Base-by-base conservation (phyloP, 2,113 vertebrate genomes). In the Ceyx melanurus region DNA sequence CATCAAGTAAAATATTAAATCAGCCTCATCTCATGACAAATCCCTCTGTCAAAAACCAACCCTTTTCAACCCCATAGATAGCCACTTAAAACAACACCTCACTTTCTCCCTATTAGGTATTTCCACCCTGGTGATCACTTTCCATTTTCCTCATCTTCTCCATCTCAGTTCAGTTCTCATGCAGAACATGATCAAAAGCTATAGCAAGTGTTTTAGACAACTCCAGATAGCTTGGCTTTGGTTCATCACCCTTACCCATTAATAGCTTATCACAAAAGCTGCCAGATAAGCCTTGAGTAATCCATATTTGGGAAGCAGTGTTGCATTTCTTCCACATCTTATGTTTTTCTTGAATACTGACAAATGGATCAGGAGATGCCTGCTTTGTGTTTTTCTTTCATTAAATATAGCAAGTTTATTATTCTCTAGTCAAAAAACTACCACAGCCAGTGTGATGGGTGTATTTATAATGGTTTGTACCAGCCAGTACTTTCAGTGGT, bases 331-430 rank as follows among this genome's bases (percentile, higher is more conserved):
- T 85, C 71, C 75, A 82, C 33, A 46, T 88, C 25, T 92, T 18
- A 8, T 33, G 72, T 73, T 92, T 89, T 89, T 54, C 78, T 88
- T 88, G 5, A 91, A 85, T 46, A 54, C 50, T 85, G 91, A 82
- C 75, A 88, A 94, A 89, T 54, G 60, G 58, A 23, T 82, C 5
- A 0, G 45, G 14, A 58, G 75, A 89, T 82, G 75, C 54, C 31
- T 64, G 60, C 7, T 46, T 89, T 57, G 6, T 94, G 51, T 89
- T 95, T 94, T 96, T 82, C 42, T 95, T 94, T 73, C 64, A 77
- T 88, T 94, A 95, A 89, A 95, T 91, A 88, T 89, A 95, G 60
- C 51, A 83, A 86, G 93, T 95, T 96, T 95, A 91, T 95, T 96
- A 94, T 95, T 96, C 88, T 92, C 64, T 73, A 76, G 91, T 96